Evolutionary conservation across 1,140 invertebrate species (phyloP).

Genomic region (Trichomalopsis sarcophagae): DNA sequence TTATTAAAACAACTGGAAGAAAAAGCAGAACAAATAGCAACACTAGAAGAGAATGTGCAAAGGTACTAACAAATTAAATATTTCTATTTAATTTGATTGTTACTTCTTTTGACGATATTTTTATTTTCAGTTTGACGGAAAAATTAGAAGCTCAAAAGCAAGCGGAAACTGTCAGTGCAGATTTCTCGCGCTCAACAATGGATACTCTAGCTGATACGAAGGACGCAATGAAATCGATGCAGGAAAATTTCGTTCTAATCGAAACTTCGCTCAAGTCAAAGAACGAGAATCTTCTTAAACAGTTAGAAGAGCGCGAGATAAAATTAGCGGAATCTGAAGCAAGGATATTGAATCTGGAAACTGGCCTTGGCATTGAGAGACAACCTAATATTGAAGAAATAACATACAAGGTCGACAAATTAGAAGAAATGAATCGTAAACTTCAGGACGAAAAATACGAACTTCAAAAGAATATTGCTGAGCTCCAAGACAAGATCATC

Average conservation of each 20-base stretch:
- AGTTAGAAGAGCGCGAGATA: constrained; percentile 66
- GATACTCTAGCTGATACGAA: constrained; percentile 76
- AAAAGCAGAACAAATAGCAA: constrained; percentile 76
- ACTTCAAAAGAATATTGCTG: constrained; percentile 65
- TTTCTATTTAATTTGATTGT: constrained; percentile 39
- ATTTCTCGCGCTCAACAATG: constrained; percentile 70
- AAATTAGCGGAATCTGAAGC: constrained; percentile 66
- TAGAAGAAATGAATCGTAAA: constrained; percentile 63
- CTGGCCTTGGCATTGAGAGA: constrained; percentile 59
- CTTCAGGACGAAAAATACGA: constrained; percentile 69
- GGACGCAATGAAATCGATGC: constrained; percentile 78
- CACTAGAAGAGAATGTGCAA: constrained; percentile 67
- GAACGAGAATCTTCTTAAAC: constrained; percentile 68
- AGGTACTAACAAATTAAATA: constrained; percentile 58
- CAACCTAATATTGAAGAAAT: constrained; percentile 61
- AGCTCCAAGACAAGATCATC: constrained; percentile 66
- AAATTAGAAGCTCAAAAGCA: constrained; percentile 63
- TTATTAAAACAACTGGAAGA: constrained; percentile 74
- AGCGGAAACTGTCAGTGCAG: constrained; percentile 61
- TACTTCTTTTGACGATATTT: constrained; percentile 4
- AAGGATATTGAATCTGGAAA: constrained; percentile 65
- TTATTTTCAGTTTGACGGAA: constrained; percentile 62
- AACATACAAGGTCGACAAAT: constrained; percentile 61
- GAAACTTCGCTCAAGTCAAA: constrained; percentile 73
- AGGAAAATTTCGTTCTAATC: constrained; percentile 76